Evolutionary conservation across 2,797 vertebrate species (phyloP), one percentile per base, ranked within the genome.

Genomic region (Eptatretus atami): DNA sequence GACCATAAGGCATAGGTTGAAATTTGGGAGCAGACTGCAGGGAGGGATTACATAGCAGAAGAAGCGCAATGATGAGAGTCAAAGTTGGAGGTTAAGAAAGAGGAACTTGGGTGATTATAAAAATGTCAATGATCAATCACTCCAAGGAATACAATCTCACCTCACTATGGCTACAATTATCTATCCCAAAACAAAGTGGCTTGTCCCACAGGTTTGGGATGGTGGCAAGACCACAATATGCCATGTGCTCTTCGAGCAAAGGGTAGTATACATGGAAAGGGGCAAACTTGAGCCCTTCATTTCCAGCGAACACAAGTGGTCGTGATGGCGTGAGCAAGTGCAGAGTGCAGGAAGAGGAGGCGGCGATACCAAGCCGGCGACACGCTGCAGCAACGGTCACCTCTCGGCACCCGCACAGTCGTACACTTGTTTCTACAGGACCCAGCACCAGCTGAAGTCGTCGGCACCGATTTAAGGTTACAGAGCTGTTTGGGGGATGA

Each of bases 201-300:
- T 68, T 77, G 67, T 94, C 78, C 92, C 92, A 98, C 71, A 69
- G 69, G 66, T 84, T 92, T 5, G 92, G 92, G 64, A 96, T 76
- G 0, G 93, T 88, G 2, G 92, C 92, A 64, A 96, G 75, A 14
- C 92, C 92, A 12, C 78, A 80, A 9, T 76, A 80, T 68, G 80
- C 92, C 92, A 98, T 98, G 67, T 98, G 84, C 65, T 98, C 92
- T 71, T 98, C 92, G 64, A 98, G 73, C 75, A 79, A 78, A 6
- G 88, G 84, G 64, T 98, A 98, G 68, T 87, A 77, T 0, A 83
- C 87, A 71, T 96, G 86, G 73, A 81, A 94, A 53, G 90, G 90
- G 53, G 80, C 87, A 67, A 98, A 76, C 15, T 78, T 86, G 57
- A 84, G 72, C 11, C 71, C 73, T 3, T 71, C 67, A 70, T 96